Evolutionary conservation across 2,797 vertebrate species (phyloP).

Genomic region (Rhinoraja longicauda): DNA sequence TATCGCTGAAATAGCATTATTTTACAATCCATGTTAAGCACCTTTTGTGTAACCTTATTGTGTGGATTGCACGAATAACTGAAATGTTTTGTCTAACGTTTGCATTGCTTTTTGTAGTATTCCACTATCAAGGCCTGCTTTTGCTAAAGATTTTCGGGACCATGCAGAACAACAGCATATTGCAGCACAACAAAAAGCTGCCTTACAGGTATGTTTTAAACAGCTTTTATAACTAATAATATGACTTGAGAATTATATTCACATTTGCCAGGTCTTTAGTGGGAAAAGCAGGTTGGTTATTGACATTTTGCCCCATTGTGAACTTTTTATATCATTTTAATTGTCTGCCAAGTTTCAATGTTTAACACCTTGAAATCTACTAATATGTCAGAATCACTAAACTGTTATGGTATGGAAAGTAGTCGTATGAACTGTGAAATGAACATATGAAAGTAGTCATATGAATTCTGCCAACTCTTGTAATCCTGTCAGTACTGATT

Average conservation of each 20-base stretch:
- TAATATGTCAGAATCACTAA: too few relatives aligned
- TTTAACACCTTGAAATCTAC: too few relatives aligned
- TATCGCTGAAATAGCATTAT: not conserved
- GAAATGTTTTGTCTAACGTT: not conserved
- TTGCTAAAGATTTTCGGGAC: constrained; percentile 84
- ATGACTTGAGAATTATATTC: not conserved
- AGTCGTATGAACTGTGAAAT: too few relatives aligned
- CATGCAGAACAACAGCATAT: constrained; percentile 95
- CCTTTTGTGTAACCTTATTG: not conserved
- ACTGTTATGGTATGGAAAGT: too few relatives aligned
- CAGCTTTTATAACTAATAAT: not conserved
- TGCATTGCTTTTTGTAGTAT: constrained; percentile 58
- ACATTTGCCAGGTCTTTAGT: not conserved
- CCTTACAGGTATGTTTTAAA: constrained; percentile 69
- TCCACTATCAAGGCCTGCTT: constrained; percentile 70
- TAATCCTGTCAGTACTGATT: too few relatives aligned
- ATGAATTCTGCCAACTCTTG: too few relatives aligned
- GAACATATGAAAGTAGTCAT: too few relatives aligned
- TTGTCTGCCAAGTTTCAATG: too few relatives aligned
- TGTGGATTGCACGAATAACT: too few relatives aligned
- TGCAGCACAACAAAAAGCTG: constrained; percentile 91
- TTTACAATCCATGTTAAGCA: not conserved
- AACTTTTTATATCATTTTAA: too few relatives aligned
- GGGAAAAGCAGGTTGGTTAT: too few relatives aligned
- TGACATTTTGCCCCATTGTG: not conserved